phyloP scores from a whole-genome alignment of 1,140 invertebrate species.

The Pinna nobilis region DNA sequence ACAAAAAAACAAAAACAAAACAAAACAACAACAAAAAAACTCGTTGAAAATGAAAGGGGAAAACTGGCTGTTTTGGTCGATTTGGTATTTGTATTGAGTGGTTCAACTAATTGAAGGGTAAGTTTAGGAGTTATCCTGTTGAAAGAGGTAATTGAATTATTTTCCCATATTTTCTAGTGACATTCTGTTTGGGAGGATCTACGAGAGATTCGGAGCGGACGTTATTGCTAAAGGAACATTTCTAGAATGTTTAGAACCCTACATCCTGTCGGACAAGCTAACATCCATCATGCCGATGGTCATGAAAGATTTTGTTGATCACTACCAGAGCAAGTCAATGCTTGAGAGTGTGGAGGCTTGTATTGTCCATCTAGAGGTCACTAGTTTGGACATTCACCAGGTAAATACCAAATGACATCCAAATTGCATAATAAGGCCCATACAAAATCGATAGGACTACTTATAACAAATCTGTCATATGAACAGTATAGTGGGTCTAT shows the following conservation, averaged over 20 bases:
- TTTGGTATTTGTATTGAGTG: too few relatives aligned
- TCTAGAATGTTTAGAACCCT: conserved; percentile 78
- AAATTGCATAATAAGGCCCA: conserved; percentile 1
- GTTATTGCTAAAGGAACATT: conserved; percentile 75
- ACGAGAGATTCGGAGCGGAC: conserved; percentile 75
- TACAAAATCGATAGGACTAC: too few relatives aligned
- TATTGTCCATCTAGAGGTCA: conserved; percentile 87
- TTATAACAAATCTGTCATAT: too few relatives aligned
- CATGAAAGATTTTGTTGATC: conserved; percentile 78
- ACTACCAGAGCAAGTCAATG: conserved; percentile 75
- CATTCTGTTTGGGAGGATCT: conserved; percentile 76
- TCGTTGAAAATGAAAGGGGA: neutral
- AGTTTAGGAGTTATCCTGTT: too few relatives aligned
- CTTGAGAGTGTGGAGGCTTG: conserved; percentile 85
- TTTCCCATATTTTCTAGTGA: conserved; percentile 72
- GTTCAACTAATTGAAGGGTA: too few relatives aligned
- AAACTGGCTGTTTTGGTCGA: too few relatives aligned
- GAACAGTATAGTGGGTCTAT: too few relatives aligned
- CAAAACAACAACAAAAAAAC: neutral
- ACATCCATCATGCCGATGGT: conserved; percentile 77
- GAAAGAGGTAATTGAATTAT: too few relatives aligned
- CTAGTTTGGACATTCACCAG: conserved; percentile 92
- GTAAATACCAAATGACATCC: conserved; percentile 68
- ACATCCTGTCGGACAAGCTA: conserved; percentile 78
- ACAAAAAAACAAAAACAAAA: too few relatives aligned